Conservation (phyloP, 2,797 vertebrate genomes). For the Poliocrania exsul region DNA sequence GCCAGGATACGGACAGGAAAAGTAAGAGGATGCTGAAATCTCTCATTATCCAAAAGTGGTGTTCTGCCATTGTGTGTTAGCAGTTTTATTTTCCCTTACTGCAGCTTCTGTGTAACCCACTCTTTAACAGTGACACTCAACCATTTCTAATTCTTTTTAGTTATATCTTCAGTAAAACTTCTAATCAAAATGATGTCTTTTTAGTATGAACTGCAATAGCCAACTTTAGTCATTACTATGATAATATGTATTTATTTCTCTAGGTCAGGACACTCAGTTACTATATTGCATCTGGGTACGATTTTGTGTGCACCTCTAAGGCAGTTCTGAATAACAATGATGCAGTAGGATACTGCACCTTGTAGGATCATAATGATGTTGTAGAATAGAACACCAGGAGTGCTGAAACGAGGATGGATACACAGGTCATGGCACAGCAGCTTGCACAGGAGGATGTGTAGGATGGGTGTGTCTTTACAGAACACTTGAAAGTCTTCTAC, state of each 20-base stretch:
- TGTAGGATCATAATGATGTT: not conserved
- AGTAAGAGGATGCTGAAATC: not conserved
- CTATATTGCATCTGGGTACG: not conserved
- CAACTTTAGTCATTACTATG: not conserved
- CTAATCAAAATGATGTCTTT: not conserved
- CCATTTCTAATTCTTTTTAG: not conserved
- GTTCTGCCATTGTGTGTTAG: not conserved
- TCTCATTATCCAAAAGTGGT: not conserved
- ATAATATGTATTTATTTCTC: not conserved
- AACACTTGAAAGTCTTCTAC: not conserved
- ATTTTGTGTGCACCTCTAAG: not conserved
- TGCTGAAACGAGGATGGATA: rapidly evolving
- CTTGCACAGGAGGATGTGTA: not conserved
- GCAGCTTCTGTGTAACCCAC: not conserved
- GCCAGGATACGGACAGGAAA: not conserved
- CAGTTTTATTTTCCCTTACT: not conserved
- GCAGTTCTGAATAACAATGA: not conserved
- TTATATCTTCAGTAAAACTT: not conserved
- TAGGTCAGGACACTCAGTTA: not conserved
- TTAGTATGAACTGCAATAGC: not conserved
- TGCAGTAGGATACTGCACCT: not conserved
- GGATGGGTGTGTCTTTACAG: not conserved
- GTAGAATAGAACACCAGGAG: not conserved
- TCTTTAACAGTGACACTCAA: not conserved
- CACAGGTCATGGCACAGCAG: rapidly evolving